phyloP scores from a whole-genome alignment of 2,113 vertebrate species.

The Ailuropoda melanoleuca region DNA sequence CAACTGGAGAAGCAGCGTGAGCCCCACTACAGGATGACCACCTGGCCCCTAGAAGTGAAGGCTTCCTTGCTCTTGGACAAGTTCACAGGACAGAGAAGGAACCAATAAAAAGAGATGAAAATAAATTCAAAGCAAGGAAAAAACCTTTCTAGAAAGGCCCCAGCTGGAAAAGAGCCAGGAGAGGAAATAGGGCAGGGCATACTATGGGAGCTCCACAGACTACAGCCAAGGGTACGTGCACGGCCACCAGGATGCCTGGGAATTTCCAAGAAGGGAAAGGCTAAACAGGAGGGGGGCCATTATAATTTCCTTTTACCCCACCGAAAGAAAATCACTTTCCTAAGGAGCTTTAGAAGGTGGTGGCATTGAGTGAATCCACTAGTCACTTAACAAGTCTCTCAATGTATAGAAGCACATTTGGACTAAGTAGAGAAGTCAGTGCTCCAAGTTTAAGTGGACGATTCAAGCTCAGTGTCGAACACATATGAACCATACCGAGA shows the following conservation, averaged over 20 bases:
- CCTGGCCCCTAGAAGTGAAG: not conserved
- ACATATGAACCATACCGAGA: not conserved
- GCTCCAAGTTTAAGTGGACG: not conserved
- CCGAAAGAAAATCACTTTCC: not conserved
- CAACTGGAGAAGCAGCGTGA: not conserved
- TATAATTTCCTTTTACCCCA: conserved; percentile 7
- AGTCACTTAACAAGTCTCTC: not conserved
- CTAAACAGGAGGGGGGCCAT: not conserved
- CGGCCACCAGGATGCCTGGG: not conserved
- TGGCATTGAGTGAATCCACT: not conserved
- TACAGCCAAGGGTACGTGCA: not conserved
- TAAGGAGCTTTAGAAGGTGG: not conserved
- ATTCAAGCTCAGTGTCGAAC: not conserved
- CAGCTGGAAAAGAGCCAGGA: not conserved
- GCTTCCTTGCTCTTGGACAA: not conserved
- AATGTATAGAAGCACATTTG: not conserved
- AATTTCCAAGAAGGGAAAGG: conserved; percentile 11
- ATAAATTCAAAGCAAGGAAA: not conserved
- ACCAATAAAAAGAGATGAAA: not conserved
- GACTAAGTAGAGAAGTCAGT: not conserved
- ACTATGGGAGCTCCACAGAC: not conserved
- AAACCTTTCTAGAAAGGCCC: not conserved
- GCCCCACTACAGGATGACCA: rapidly evolving
- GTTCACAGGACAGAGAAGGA: not conserved
- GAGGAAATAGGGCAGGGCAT: not conserved